Conservation (phyloP, 2,797 vertebrate species). For the Hoplostethus atlanticus region DNA sequence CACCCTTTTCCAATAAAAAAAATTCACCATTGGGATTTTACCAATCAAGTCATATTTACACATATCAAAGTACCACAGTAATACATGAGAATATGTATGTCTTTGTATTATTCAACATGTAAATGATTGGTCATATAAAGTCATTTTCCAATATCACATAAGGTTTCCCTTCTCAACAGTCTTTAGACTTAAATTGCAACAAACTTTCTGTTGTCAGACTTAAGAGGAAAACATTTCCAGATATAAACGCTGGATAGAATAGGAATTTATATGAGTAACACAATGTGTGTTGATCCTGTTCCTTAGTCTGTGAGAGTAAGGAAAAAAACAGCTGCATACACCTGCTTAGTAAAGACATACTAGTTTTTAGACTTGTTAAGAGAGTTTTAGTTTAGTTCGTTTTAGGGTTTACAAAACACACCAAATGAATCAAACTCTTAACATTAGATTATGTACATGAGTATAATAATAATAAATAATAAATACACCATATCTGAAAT, state of each 20-base stretch:
- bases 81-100: slow-evolving; percentile 36
- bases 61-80: slow-evolving; percentile 29
- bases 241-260: slow-evolving; percentile 52
- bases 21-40: slow-evolving; percentile 21
- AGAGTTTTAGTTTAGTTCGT: slow-evolving; percentile 64
- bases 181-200: slow-evolving; percentile 34
- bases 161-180: slow-evolving; percentile 44
- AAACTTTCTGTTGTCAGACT: slow-evolving; percentile 34
- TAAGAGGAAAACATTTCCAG: slow-evolving; percentile 51
- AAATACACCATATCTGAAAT: slow-evolving; percentile 60
- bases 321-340: slow-evolving; percentile 63
- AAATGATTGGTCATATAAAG: slow-evolving; percentile 74
- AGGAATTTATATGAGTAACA: slow-evolving; percentile 68
- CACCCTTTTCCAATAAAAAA: slow-evolving; percentile 26
- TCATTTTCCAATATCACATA: slow-evolving; percentile 50
- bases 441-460: slow-evolving; percentile 72
- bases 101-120: slow-evolving; percentile 41
- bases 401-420: slow-evolving; percentile 68
- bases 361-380: slow-evolving; percentile 78
- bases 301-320: slow-evolving; percentile 58
- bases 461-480: slow-evolving; percentile 58
- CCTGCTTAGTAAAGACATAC: slow-evolving; percentile 77
- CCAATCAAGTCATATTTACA: slow-evolving; percentile 50
- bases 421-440: slow-evolving; percentile 56
- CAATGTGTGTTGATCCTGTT: slow-evolving; percentile 67